Conservation (phyloP, 2,888 invertebrate genomes). For the Notodonta dromedarius region DNA sequence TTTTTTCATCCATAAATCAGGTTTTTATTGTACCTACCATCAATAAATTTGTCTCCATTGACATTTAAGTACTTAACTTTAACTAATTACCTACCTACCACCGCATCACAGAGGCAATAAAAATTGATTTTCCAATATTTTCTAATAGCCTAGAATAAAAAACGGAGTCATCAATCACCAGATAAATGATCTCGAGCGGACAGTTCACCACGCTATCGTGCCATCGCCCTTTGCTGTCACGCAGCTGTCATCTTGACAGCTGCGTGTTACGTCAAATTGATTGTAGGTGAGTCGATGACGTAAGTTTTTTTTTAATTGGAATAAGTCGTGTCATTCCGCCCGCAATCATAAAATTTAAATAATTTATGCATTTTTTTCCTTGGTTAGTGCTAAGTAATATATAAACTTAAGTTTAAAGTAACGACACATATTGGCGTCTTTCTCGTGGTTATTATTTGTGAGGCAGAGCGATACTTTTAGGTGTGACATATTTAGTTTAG, state of each 20-base stretch:
- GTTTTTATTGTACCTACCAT: not conserved
- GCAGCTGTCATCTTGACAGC: slow-evolving; percentile 2
- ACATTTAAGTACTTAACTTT: not conserved
- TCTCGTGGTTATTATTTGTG: too few relatives aligned
- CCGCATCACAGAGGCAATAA: not conserved
- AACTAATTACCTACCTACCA: not conserved
- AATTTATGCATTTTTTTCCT: too few relatives aligned
- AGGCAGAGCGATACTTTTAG: too few relatives aligned
- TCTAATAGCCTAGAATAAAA: not conserved
- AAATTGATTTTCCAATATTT: slow-evolving; percentile 6
- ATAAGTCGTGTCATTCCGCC: too few relatives aligned
- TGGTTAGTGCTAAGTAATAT: too few relatives aligned
- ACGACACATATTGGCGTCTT: too few relatives aligned
- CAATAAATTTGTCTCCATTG: not conserved
- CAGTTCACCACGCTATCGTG: slow-evolving; percentile 3
- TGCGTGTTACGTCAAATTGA: not conserved
- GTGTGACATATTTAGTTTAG: too few relatives aligned
- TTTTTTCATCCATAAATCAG: too few relatives aligned
- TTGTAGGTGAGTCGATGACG: not conserved
- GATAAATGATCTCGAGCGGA: slow-evolving; percentile 7
- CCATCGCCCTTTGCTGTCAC: slow-evolving; percentile 1
- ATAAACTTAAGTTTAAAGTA: too few relatives aligned
- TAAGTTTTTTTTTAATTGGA: too few relatives aligned
- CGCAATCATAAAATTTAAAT: too few relatives aligned
- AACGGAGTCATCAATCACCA: slow-evolving; percentile 3